phyloP scores from a whole-genome alignment of 2,888 invertebrate genomes.

The Andrena camellia region DNA sequence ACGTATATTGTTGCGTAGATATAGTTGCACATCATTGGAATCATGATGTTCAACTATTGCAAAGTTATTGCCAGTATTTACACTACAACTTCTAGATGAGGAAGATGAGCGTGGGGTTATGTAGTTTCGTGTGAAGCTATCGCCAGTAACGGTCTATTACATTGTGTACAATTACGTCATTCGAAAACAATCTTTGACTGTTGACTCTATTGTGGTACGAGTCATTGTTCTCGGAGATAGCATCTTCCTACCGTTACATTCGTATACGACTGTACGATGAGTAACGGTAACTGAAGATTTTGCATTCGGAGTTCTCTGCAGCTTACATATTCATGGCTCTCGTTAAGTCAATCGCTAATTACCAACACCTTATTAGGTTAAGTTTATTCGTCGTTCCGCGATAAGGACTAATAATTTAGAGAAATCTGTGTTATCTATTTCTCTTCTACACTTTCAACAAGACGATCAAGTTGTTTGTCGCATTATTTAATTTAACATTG shows the following conservation, averaged over 20 bases:
- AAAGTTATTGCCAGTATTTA: background rate
- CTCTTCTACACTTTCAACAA: background rate
- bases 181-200: background rate
- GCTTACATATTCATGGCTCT: conserved; percentile 30
- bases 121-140: background rate
- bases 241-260: conserved; percentile 34
- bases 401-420: background rate
- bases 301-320: conserved; percentile 1
- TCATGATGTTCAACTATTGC: background rate
- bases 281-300: conserved; percentile 42
- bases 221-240: conserved; percentile 17
- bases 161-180: conserved; percentile 5
- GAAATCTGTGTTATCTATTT: background rate
- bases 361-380: background rate
- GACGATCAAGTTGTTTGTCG: no score
- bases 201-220: background rate
- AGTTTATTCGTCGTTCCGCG: background rate
- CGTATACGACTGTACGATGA: background rate
- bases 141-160: background rate
- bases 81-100: background rate
- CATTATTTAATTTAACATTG: background rate
- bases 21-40: background rate
- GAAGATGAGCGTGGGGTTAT: background rate
- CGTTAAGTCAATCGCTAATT: background rate
- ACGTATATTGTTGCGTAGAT: background rate